Conservation (phyloP, 2,113 vertebrate species). For the Sclerurus mexicanus region DNA sequence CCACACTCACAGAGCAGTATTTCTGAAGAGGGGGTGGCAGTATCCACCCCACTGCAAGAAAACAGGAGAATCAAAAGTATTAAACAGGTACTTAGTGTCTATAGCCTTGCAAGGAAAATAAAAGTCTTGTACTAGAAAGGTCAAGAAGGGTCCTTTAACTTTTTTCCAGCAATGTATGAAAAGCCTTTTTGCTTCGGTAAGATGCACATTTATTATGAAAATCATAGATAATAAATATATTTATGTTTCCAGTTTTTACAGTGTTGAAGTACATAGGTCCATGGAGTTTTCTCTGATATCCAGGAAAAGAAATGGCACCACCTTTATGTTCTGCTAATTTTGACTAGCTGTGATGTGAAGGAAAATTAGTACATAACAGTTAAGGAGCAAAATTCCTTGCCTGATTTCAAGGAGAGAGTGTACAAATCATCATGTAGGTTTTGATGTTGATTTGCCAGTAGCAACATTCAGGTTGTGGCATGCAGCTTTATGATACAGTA, state of each 20-base stretch:
- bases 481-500: background rate
- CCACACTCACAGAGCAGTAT: rapidly evolving
- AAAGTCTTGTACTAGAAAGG: background rate
- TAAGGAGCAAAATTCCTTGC: background rate
- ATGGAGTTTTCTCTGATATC: background rate
- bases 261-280: background rate
- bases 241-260: background rate
- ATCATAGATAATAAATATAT: background rate
- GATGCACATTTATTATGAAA: background rate
- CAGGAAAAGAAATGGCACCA: background rate
- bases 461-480: background rate
- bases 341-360: background rate
- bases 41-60: background rate
- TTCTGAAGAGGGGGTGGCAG: background rate
- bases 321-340: background rate
- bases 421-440: background rate
- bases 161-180: background rate
- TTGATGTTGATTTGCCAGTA: background rate
- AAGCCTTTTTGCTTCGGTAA: background rate
- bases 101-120: background rate
- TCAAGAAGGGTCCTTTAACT: background rate
- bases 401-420: background rate
- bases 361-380: background rate
- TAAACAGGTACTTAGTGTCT: background rate
- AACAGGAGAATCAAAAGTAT: background rate